phyloP scores from a whole-genome alignment of 2,113 vertebrate genomes.

The Choloepus hoffmanni region DNA sequence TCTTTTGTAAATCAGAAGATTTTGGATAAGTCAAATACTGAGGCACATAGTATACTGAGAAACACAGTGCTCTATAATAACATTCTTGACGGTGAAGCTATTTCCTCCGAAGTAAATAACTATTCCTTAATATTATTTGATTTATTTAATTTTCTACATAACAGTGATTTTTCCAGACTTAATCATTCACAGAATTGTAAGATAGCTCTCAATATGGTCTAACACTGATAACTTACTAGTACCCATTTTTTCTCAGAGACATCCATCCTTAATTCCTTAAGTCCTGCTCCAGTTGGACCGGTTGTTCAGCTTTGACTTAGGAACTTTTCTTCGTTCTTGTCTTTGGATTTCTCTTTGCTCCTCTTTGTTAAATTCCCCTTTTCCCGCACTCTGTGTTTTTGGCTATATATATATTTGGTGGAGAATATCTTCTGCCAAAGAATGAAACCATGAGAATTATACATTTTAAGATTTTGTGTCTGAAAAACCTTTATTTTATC shows the following conservation, averaged over 20 bases:
- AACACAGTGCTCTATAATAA: not conserved
- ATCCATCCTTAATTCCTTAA: not conserved
- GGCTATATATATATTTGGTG: not conserved
- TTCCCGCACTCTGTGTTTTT: not conserved
- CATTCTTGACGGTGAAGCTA: not conserved
- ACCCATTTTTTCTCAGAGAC: not conserved
- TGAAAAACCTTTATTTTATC: not conserved
- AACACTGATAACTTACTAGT: not conserved
- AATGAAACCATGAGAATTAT: not conserved
- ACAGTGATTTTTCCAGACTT: not conserved
- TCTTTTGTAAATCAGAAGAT: not conserved
- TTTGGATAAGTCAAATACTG: not conserved
- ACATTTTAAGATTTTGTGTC: not conserved
- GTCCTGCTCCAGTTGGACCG: not conserved
- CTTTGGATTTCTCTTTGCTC: not conserved
- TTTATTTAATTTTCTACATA: not conserved
- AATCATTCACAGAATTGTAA: not conserved
- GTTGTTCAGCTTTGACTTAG: not conserved
- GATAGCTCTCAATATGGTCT: not conserved
- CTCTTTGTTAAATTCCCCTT: not conserved
- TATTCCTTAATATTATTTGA: not conserved
- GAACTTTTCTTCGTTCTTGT: not conserved
- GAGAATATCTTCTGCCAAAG: not conserved
- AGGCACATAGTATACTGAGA: not conserved
- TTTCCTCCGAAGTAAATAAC: constrained; percentile 4